These are phyloP conservation scores for Caenorhabditis japonica DNA, from an alignment of 2,888 invertebrate species.

Conservation along the genomic window DNA sequence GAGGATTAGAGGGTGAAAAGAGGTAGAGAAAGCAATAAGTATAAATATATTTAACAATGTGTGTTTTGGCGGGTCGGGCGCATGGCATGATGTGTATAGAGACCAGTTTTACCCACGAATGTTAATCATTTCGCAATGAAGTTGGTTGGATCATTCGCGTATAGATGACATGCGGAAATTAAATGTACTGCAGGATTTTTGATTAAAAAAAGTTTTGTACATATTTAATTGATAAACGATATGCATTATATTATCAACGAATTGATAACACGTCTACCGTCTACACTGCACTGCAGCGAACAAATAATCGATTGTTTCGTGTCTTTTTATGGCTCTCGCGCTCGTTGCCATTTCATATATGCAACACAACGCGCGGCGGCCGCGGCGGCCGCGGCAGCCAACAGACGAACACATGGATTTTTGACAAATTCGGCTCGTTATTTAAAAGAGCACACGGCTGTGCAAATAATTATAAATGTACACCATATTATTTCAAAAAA, in stretches of 20 bases:
- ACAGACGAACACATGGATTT: no score
- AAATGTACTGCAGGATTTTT: no score
- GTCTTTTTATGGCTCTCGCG: conserved; percentile 43
- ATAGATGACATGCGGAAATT: not conserved
- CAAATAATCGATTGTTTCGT: conserved; percentile 42
- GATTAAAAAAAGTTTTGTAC: no score
- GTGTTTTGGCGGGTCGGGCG: conserved; percentile 17
- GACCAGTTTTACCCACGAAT: conserved; percentile 48
- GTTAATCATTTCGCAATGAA: conserved; percentile 9
- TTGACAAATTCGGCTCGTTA: no score
- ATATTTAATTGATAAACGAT: no score
- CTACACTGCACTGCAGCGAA: not conserved
- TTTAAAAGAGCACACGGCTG: conserved; percentile 25
- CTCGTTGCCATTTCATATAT: no score
- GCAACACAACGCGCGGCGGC: not conserved
- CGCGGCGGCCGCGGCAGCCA: not conserved
- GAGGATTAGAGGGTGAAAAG: not conserved
- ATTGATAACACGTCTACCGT: no score
- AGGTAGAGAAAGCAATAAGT: conserved; percentile 8
- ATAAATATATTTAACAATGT: conserved; percentile 39
- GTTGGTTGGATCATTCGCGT: conserved; percentile 8
- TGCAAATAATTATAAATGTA: conserved; percentile 27
- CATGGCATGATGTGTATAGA: conserved; percentile 26
- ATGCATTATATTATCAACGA: no score
- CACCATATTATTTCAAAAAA: conserved; percentile 7